A percentile compares a stretch with the other conserved stretches of the same genome.
phyloP scores from a whole-genome alignment of 2,888 invertebrate species.

The Sarcophaga caerulescens region DNA sequence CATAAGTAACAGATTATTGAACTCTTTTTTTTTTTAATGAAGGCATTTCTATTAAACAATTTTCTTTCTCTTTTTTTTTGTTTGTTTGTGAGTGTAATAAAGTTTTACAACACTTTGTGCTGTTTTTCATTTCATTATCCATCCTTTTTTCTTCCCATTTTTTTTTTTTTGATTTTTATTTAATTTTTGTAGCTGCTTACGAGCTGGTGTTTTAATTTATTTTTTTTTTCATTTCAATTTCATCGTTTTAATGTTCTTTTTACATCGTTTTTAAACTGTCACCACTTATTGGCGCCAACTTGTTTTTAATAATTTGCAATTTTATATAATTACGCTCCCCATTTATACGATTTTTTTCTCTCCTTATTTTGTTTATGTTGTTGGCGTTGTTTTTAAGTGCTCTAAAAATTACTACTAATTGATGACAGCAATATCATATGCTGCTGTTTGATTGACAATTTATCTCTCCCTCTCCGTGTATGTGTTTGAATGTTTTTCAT shows the following conservation, averaged over 20 bases:
- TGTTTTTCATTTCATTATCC: not conserved
- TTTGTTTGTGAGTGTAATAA: constrained; percentile 16
- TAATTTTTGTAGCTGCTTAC: too few relatives aligned
- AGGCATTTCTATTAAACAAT: too few relatives aligned
- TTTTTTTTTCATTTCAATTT: too few relatives aligned
- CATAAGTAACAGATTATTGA: too few relatives aligned
- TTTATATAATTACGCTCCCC: constrained; percentile 13
- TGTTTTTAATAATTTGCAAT: constrained; percentile 36
- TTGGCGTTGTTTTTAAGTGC: constrained; percentile 30
- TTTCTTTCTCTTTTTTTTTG: too few relatives aligned
- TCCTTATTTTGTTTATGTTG: too few relatives aligned
- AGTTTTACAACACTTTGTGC: constrained; percentile 4
- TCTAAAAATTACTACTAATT: constrained; percentile 51
- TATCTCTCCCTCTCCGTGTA: not conserved
- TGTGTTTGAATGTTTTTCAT: too few relatives aligned
- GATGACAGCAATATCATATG: constrained; percentile 37
- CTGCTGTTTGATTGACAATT: constrained; percentile 24
- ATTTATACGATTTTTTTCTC: too few relatives aligned
- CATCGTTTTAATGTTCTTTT: constrained; percentile 25
- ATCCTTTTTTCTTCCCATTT: too few relatives aligned
- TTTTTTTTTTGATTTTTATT: too few relatives aligned
- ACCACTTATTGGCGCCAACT: constrained; percentile 54
- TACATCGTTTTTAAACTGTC: constrained; percentile 42
- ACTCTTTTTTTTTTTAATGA: too few relatives aligned
- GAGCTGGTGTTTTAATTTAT: too few relatives aligned